Conservation (phyloP, 2,888 invertebrate species). For the Escarpia spicata region DNA sequence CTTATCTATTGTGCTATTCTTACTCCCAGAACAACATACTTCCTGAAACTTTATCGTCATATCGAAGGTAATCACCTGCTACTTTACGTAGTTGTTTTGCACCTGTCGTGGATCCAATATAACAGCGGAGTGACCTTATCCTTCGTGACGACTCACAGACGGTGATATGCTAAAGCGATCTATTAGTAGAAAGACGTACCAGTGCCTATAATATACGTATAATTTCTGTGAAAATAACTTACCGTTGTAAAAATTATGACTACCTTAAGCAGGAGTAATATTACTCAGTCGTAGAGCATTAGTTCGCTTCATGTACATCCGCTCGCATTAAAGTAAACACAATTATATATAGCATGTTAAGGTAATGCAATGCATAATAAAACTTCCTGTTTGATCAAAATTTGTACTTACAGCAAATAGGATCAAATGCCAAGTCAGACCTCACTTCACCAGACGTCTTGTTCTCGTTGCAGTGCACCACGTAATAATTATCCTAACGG, state of each 20-base stretch:
- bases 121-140: not conserved
- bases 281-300: not conserved
- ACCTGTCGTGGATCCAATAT: not conserved
- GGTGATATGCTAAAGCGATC: not conserved
- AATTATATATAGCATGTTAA: not conserved
- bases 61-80: not conserved
- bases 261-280: not conserved
- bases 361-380: not conserved
- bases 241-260: too few relatives aligned
- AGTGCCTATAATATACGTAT: not conserved
- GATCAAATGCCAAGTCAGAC: not conserved
- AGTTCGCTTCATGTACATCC: not conserved
- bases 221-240: too few relatives aligned
- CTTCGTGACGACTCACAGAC: not conserved
- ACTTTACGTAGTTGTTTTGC: not conserved
- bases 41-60: not conserved
- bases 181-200: not conserved
- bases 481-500: not conserved
- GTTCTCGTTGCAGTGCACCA: not conserved
- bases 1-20: not conserved
- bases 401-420: not conserved
- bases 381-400: not conserved
- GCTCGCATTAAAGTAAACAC: not conserved
- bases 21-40: not conserved
- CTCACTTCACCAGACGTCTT: not conserved